Percentiles rank a stretch among this genome's conserved stretches.
Evolutionary conservation across 2,888 invertebrate species (phyloP).

Genomic region (Anoplius nigerrimus): DNA sequence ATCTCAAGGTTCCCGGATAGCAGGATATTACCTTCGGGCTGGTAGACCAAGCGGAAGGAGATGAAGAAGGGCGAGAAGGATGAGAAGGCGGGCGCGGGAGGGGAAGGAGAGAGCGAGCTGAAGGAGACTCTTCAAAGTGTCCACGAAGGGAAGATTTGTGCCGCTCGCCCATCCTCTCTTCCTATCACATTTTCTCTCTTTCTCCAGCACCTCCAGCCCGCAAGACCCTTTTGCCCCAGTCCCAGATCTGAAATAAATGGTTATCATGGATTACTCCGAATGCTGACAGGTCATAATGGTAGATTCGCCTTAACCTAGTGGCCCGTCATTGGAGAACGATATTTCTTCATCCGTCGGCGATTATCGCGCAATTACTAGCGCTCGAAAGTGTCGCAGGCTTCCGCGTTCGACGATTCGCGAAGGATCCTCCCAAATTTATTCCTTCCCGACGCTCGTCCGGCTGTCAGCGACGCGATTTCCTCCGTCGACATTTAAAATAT

Average conservation of each 20-base stretch:
- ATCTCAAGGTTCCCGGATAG: constrained; percentile 48
- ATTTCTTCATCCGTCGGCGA: constrained; percentile 46
- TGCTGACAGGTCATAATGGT: constrained; percentile 51
- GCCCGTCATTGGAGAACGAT: constrained; percentile 43
- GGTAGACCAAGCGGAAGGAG: constrained; percentile 28
- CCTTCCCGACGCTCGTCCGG: too few relatives aligned
- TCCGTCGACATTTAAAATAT: too few relatives aligned
- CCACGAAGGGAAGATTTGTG: constrained; percentile 37
- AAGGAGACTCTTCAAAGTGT: constrained; percentile 48
- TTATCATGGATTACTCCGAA: constrained; percentile 49
- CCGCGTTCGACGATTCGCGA: too few relatives aligned
- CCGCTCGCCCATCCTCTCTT: constrained; percentile 27
- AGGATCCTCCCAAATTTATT: too few relatives aligned
- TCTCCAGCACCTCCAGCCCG: constrained; percentile 5
- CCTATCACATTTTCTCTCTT: constrained; percentile 32
- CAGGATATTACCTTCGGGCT: constrained; percentile 60
- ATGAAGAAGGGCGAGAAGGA: constrained; percentile 7
- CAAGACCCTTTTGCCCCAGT: constrained; percentile 41
- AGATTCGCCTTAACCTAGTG: constrained; percentile 44
- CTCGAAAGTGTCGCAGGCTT: too few relatives aligned
- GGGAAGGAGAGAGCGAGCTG: constrained; percentile 28
- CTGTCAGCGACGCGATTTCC: too few relatives aligned
- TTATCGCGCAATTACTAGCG: constrained; percentile 43
- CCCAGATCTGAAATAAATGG: constrained; percentile 53
- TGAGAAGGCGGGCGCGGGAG: neutral